Base-by-base conservation (phyloP, 2,113 vertebrate species). In the Hippoglossus stenolepis region DNA sequence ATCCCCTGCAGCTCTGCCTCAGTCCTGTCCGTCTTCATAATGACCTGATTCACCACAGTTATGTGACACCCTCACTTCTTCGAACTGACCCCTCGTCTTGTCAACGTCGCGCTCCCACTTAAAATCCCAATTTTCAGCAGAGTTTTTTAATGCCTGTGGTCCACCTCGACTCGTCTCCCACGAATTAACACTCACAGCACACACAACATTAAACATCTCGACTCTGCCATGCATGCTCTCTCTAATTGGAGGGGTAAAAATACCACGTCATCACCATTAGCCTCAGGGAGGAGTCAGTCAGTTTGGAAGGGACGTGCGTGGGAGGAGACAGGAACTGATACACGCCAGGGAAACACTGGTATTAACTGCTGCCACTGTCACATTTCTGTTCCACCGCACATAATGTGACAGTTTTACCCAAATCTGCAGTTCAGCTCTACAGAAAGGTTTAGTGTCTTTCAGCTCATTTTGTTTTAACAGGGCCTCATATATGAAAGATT, bases 241-340 rank as follows among this genome's bases (percentile, higher is more conserved):
- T 31, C 31, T 31, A 31, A 31, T 31, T 31, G 6, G 6, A 7
- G 31, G 31, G 31, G 31, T 31, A 82, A 69, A 81, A 62, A 70
- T 45, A 67, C 59, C 21, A 21, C 64, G 23, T 24, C 47, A 38
- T 12, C 53, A 62, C 24, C 49, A 72, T 79, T 61, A 53, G 70
- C 35, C 57, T 26, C 47, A 0, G 72, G 73, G 64, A 0, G 66
- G 78, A 82, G 57, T 70, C 76, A 0, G 62, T 21, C 38, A 0
- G 0, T 75, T 70, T 71, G 13, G 70, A 74, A 21, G 17, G 69
- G 49, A 73, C 66, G 66, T 56, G 75, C 0, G 65, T 82, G 74
- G 83, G 75, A 15, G 59, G 63, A 63, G 21, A 75, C 61, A 28
- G 43, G 71, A 79, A 57, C 45, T 56, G 45, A 63, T 64, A 24